Evolutionary conservation across 2,888 invertebrate species (phyloP), one percentile per base, ranked within the genome.

Genomic region (Cosmorhoe ocellata): DNA sequence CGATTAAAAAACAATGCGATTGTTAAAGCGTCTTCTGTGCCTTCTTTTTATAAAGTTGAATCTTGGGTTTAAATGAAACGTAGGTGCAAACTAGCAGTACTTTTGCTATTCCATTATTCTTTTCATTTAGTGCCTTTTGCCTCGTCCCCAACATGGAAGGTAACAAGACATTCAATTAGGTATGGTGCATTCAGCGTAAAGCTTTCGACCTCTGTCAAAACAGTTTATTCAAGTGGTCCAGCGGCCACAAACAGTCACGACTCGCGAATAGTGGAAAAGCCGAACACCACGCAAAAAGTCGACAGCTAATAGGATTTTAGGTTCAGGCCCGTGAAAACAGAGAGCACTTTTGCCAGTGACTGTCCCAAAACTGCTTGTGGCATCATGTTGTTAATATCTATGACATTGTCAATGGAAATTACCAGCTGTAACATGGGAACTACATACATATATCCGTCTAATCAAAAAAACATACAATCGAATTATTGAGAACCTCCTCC

Each of bases 381-480:
- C 24, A 27, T 47, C 9, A 3, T n/a, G 53, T 54, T 62, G 58
- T 61, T 37, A 40, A 34, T 37, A 53, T 36, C 49, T 46, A 58
- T 56, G 43, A 48, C 13, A 42, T 64, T 62, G 61, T 66, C 64
- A 60, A 66, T n/a, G n/a, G n/a, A n/a, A n/a, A n/a, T n/a, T n/a
- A n/a, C n/a, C n/a, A n/a, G n/a, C n/a, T n/a, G n/a, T n/a, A n/a
- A n/a, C n/a, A n/a, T n/a, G n/a, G n/a, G n/a, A n/a, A n/a, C n/a
- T n/a, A n/a, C n/a, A n/a, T n/a, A n/a, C n/a, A n/a, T n/a, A n/a
- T n/a, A n/a, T n/a, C n/a, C n/a, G n/a, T n/a, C n/a, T n/a, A n/a
- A n/a, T n/a, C n/a, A n/a, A n/a, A n/a, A n/a, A n/a, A n/a, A n/a
- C n/a, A n/a, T n/a, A n/a, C n/a, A n/a, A n/a, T n/a, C n/a, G n/a